Base-by-base conservation (phyloP, 2,888 invertebrate species). In the Alviniconcha strummeri region DNA sequence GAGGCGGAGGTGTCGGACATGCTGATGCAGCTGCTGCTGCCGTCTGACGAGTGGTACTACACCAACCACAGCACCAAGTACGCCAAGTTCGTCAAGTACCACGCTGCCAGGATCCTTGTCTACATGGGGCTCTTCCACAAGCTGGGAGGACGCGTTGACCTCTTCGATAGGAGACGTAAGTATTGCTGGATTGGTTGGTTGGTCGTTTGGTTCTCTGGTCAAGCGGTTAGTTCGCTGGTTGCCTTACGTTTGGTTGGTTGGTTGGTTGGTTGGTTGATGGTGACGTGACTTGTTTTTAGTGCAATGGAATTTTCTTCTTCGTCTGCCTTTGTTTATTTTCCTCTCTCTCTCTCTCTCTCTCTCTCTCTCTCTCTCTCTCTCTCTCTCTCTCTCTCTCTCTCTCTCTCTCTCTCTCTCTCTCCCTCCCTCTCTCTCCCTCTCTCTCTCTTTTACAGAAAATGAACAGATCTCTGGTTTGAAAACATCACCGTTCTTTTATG, bases 21-120 rank as follows among this genome's bases (percentile, higher is more conserved):
- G 87, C 92, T 96, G 76, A 95, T 95, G 89, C 95, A 95, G 91
- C 94, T 96, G 85, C 94, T 96, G 82, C 93, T 96, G 86, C 96
- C 96, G 36, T 95, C 95, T 0, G 96, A 96, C 90, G 96, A 96
- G 90, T 96, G 95, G 95, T 96, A 95, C 93, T 96, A 96, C 93
- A 96, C 96, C 79, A 95, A 95, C 90, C 95, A 96, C 91, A 95
- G 95, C 88, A 96, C 96, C 78, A 95, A 95, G 90, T 96, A 95
- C 90, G 95, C 95, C 81, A 94, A 95, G 83, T 95, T 95, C 89
- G 96, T 96, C 83, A 96, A 96, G 90, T 95, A 95, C 92, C 95
- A 96, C 91, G 95, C 96, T 0, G 95, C 96, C 5, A 90, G 95
- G 81, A 95, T 95, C 19, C 94, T 96, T 36, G 95, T 96, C 84